Evolutionary conservation across 1,140 invertebrate genomes (phyloP).

Genomic region (Caenorhabditis inopinata): DNA sequence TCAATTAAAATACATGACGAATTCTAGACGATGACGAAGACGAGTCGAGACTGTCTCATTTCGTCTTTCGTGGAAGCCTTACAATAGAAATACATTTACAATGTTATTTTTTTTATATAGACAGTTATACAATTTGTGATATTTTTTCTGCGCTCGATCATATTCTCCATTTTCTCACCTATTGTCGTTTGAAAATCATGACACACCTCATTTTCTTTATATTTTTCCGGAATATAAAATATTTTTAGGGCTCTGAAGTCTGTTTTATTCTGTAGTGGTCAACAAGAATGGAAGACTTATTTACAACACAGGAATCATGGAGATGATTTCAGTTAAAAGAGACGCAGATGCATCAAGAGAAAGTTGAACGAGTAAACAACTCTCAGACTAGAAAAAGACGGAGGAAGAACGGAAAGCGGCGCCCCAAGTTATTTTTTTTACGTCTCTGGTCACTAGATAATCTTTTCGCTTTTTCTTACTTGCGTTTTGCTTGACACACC

Average conservation of each 20-base stretch:
- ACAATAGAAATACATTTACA: no score
- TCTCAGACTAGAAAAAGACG: neutral
- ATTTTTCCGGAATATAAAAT: no score
- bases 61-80: no score
- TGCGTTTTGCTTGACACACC: neutral
- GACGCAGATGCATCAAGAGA: neutral
- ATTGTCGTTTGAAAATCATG: no score
- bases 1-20: no score
- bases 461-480: neutral
- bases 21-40: no score
- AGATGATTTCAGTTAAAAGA: neutral
- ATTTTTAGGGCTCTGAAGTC: neutral
- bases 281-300: neutral
- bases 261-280: neutral
- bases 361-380: slow-evolving; percentile 24
- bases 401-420: neutral
- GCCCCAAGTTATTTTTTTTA: neutral
- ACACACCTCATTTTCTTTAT: no score
- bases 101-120: no score
- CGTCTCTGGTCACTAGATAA: neutral
- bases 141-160: no score
- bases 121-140: no score
- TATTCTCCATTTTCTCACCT: no score
- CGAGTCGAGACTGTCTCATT: no score
- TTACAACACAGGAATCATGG: neutral